These are phyloP conservation scores for Abrostola triplasia DNA, from an alignment of 2,888 invertebrate genomes.

Conservation along the genomic window DNA sequence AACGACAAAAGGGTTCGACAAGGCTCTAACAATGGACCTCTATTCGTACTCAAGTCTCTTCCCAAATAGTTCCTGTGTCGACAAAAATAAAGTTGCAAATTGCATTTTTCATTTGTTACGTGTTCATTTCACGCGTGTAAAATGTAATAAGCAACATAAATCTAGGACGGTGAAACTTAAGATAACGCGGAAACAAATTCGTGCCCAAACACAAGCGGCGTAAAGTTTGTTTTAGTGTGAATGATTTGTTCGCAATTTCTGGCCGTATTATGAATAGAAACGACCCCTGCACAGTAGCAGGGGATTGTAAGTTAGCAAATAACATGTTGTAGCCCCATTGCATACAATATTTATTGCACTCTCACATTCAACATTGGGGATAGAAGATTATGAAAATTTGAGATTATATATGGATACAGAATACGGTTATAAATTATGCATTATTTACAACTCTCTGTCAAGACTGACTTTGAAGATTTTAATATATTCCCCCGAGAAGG, in stretches of 20 bases:
- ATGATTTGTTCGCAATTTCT: constrained; percentile 68
- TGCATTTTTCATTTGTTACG: constrained; percentile 71
- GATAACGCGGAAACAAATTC: constrained; percentile 42
- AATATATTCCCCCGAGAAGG: constrained; percentile 54
- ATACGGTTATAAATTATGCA: constrained; percentile 67
- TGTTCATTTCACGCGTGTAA: constrained; percentile 84
- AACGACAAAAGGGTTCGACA: constrained; percentile 75
- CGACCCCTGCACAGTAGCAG: constrained; percentile 72
- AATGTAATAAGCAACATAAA: constrained; percentile 86
- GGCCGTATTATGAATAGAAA: constrained; percentile 81
- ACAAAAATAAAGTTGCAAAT: constrained; percentile 77
- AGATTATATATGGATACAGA: constrained; percentile 53
- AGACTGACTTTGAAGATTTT: constrained; percentile 55
- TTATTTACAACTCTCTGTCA: constrained; percentile 35
- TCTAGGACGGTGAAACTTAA: constrained; percentile 69
- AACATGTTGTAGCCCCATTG: constrained; percentile 78
- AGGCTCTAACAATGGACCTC: constrained; percentile 46
- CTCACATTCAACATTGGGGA: constrained; percentile 68
- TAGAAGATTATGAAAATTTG: constrained; percentile 77
- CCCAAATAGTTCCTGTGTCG: constrained; percentile 70
- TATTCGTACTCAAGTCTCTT: constrained; percentile 36
- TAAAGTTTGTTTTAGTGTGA: constrained; percentile 64
- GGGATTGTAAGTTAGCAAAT: constrained; percentile 81
- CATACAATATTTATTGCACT: constrained; percentile 83
- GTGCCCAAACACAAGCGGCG: constrained; percentile 37